phyloP scores from a whole-genome alignment of 2,113 vertebrate genomes.

The Tetrax tetrax region DNA sequence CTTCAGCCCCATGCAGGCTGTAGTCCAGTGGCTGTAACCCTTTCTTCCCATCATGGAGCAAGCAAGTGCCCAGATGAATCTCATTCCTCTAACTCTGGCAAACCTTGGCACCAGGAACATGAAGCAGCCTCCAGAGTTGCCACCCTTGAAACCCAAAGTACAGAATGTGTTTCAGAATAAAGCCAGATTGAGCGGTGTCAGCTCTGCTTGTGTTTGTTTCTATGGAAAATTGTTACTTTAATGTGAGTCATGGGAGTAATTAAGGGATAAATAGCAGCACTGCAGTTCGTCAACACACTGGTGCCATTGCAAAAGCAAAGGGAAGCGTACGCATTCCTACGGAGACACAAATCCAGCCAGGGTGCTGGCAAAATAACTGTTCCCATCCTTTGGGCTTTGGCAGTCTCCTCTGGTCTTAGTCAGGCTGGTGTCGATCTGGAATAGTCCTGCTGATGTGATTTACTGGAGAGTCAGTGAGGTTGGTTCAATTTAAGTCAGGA shows the following conservation, averaged over 20 bases:
- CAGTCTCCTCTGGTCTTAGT: neutral
- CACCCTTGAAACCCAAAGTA: neutral
- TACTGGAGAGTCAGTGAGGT: neutral
- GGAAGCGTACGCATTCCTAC: conserved; percentile 6
- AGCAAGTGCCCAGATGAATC: neutral
- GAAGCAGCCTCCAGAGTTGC: neutral
- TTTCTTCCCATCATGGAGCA: neutral
- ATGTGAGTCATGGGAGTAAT: conserved; percentile 66
- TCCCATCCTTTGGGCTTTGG: conserved; percentile 37
- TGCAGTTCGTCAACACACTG: conserved; percentile 51
- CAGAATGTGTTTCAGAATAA: conserved; percentile 24
- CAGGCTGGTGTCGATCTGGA: neutral
- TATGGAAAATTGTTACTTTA: conserved; percentile 62
- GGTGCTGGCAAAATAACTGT: conserved; percentile 22
- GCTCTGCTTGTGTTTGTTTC: conserved; percentile 59
- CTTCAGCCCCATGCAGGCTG: neutral
- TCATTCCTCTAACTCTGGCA: neutral
- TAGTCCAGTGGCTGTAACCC: neutral
- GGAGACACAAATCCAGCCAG: conserved; percentile 46
- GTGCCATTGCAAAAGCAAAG: conserved; percentile 57
- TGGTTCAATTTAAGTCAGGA: neutral
- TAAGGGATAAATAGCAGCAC: conserved; percentile 61
- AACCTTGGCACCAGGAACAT: neutral
- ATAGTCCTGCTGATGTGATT: neutral
- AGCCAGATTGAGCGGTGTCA: neutral